Evolutionary conservation across 2,888 invertebrate species (phyloP).

Genomic region (Himalopsyche anomala): DNA sequence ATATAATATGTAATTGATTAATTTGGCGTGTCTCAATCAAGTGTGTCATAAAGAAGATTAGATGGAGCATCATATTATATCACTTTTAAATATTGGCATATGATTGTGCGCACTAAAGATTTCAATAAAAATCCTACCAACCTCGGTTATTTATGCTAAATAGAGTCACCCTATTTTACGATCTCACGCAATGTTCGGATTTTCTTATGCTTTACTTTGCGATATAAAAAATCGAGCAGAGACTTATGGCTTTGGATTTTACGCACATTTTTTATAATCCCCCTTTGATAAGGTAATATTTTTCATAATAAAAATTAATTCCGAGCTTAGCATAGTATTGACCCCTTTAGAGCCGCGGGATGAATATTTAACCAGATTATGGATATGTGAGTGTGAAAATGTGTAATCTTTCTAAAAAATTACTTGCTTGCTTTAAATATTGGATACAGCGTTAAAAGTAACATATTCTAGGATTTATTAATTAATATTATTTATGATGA

Average conservation of each 20-base stretch:
- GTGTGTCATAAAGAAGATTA: too few relatives aligned
- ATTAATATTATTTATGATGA: too few relatives aligned
- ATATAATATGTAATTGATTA: too few relatives aligned
- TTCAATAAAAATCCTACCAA: too few relatives aligned
- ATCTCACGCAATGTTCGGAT: constrained; percentile 57
- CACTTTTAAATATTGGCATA: too few relatives aligned
- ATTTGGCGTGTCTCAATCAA: too few relatives aligned
- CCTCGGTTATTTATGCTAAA: constrained; percentile 5
- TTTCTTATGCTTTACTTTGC: constrained; percentile 45
- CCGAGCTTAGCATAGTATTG: constrained; percentile 11
- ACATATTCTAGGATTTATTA: too few relatives aligned
- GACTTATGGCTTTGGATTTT: constrained; percentile 59
- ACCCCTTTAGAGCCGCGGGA: constrained; percentile 5
- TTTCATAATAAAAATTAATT: constrained; percentile 48
- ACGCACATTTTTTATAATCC: constrained; percentile 62
- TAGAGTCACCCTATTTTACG: constrained; percentile 37
- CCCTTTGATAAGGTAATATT: constrained; percentile 54
- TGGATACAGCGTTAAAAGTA: too few relatives aligned
- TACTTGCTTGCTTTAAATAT: too few relatives aligned
- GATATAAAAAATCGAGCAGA: constrained; percentile 47
- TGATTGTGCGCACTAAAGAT: too few relatives aligned
- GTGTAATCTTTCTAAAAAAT: too few relatives aligned
- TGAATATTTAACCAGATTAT: neutral
- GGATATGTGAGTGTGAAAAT: neutral
- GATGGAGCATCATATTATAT: too few relatives aligned